Percentiles rank a stretch among this genome's conserved stretches.
Evolutionary conservation across 2,797 vertebrate genomes (phyloP).

Genomic region (Melanotaenia maccullochi): DNA sequence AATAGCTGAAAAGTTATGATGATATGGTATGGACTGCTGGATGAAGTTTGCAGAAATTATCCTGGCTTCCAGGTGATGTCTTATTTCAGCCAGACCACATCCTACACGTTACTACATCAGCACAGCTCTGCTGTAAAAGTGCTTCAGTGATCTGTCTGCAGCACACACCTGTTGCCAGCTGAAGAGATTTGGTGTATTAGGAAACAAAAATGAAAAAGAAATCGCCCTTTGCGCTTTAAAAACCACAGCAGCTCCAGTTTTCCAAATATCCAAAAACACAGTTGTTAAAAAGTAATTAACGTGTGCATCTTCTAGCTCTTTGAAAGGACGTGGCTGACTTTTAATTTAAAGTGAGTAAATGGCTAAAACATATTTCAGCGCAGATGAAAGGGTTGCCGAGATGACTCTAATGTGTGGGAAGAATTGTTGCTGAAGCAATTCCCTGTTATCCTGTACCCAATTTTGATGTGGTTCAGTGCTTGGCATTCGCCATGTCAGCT

Average conservation of each 20-base stretch:
- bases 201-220: too few relatives aligned
- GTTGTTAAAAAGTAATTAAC: too few relatives aligned
- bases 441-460: slow-evolving; percentile 51
- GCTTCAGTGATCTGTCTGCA: not conserved
- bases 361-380: not conserved
- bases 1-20: too few relatives aligned
- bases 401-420: slow-evolving; percentile 16
- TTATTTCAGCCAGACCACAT: too few relatives aligned
- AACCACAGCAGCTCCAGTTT: not conserved
- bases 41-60: too few relatives aligned
- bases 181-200: too few relatives aligned
- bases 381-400: not conserved
- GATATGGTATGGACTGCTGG: too few relatives aligned
- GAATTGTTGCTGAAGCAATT: slow-evolving; percentile 42
- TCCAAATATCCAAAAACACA: not conserved
- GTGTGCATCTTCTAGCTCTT: not conserved
- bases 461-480: slow-evolving; percentile 52
- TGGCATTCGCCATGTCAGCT: slow-evolving; percentile 50
- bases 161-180: too few relatives aligned
- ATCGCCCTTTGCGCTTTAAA: not conserved
- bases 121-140: not conserved
- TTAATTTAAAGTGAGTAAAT: not conserved
- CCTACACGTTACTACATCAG: not conserved
- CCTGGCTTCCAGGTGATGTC: too few relatives aligned
- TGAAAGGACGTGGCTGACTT: not conserved